A percentile compares a stretch with the other conserved stretches of the same genome.
phyloP scores from a whole-genome alignment of 2,113 vertebrate species.

The Orientallactaga bullata region DNA sequence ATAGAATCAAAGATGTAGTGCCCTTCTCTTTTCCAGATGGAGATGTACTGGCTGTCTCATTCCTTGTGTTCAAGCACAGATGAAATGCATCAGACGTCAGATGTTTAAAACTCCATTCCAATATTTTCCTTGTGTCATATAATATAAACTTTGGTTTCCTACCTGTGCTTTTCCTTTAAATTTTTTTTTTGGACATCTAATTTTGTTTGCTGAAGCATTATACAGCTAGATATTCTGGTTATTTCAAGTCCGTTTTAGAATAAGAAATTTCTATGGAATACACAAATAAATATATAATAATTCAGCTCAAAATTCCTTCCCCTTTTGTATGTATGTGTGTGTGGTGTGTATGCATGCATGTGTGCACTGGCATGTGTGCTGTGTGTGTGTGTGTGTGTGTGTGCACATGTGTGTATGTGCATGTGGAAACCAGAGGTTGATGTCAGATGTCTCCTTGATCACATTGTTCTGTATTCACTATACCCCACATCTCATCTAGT shows the following conservation, averaged over 20 bases:
- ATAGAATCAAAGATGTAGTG: neutral
- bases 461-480: too few species aligned
- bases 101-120: conserved; percentile 24
- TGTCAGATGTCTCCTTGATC: too few species aligned
- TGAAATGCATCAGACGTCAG: conserved; percentile 38
- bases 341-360: too few species aligned
- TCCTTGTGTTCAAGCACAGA: conserved; percentile 31
- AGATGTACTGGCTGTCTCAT: neutral
- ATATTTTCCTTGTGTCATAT: neutral
- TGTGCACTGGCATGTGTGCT: too few species aligned
- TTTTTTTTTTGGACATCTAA: conserved; percentile 25
- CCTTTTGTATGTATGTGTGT: too few species aligned
- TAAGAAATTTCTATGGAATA: conserved; percentile 12
- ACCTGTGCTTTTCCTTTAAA: conserved; percentile 23
- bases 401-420: too few species aligned
- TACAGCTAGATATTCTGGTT: neutral
- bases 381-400: too few species aligned
- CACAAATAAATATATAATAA: neutral
- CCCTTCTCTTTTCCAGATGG: neutral
- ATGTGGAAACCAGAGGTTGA: too few species aligned
- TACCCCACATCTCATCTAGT: too few species aligned
- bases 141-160: neutral
- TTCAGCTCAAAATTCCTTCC: conserved; percentile 34
- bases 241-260: conserved; percentile 19
- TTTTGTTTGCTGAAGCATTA: conserved; percentile 20